Evolutionary conservation across 64 coral and sea anemone genomes (phyloP).

Genomic region (Porites australiensis): DNA sequence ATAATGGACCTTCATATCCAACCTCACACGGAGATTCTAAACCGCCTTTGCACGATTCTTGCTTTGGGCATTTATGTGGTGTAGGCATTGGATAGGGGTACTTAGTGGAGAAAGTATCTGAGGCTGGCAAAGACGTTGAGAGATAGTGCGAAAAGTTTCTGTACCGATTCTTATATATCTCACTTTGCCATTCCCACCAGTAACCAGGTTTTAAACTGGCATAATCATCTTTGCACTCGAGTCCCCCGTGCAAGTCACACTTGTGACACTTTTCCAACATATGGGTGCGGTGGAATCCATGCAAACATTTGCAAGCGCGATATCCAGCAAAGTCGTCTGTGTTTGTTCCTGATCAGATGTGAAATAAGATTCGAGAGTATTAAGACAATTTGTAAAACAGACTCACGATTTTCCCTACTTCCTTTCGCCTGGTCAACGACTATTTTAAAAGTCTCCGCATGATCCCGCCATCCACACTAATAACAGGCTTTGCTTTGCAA

Average conservation of each 20-base stretch:
- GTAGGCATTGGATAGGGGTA: not conserved
- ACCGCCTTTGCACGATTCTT: not conserved
- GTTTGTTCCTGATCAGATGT: not conserved
- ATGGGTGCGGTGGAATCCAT: constrained; percentile 21
- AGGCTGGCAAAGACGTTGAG: not conserved
- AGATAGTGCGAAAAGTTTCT: not conserved
- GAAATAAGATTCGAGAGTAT: no score
- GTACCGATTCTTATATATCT: not conserved
- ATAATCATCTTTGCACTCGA: not conserved
- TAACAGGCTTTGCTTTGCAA: no score
- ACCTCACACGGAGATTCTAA: not conserved
- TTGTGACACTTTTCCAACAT: not conserved
- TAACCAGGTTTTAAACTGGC: not conserved
- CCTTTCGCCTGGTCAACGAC: no score
- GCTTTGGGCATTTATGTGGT: not conserved
- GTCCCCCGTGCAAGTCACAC: not conserved
- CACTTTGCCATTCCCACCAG: constrained; percentile 26
- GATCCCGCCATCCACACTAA: no score
- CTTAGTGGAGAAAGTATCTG: no score
- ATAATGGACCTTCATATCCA: constrained; percentile 32
- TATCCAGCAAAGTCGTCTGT: not conserved
- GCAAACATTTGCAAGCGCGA: not conserved
- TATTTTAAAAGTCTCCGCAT: no score
- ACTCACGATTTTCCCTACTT: no score
- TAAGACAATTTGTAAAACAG: no score